These are phyloP conservation scores for Sisor rabdophorus DNA, from an alignment of 2,113 vertebrate genomes.

Conservation along the genomic window DNA sequence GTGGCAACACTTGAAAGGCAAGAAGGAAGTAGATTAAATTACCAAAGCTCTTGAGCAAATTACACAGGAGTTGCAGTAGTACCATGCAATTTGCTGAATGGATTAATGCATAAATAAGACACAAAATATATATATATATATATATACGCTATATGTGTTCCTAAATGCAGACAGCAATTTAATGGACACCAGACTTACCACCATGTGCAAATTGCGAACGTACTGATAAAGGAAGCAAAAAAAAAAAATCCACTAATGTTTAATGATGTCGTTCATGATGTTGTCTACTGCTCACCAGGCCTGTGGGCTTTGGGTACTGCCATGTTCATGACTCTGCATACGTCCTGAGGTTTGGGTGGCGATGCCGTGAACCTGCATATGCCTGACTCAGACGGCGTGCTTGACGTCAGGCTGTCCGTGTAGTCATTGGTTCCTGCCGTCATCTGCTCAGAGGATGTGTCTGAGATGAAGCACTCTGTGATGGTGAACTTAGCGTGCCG, in stretches of 20 bases:
- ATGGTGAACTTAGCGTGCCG: conserved; percentile 98
- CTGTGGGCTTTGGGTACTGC: conserved; percentile 95
- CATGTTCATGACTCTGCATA: conserved; percentile 92
- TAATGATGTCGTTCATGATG: background rate
- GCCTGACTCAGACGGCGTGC: conserved; percentile 96
- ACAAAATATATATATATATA: too few species aligned
- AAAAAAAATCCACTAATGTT: too few species aligned
- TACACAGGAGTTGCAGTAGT: background rate
- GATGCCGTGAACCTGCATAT: conserved; percentile 98
- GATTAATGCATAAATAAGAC: background rate
- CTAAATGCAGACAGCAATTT: too few species aligned
- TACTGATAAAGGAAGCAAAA: too few species aligned
- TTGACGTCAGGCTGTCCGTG: conserved; percentile 97
- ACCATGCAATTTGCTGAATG: background rate
- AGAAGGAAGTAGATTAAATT: too few species aligned
- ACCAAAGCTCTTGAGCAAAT: background rate
- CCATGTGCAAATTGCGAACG: too few species aligned
- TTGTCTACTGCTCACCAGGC: conserved; percentile 80
- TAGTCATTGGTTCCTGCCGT: conserved; percentile 98
- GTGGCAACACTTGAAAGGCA: too few species aligned
- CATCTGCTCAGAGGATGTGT: conserved; percentile 96
- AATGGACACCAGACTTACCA: too few species aligned
- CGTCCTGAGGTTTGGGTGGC: conserved; percentile 96
- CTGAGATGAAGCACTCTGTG: conserved; percentile 98
- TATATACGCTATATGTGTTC: too few species aligned